Evolutionary conservation across 35 echinoderm and acorn worm species (phyloP).

Genomic region (Ptychodera flava): DNA sequence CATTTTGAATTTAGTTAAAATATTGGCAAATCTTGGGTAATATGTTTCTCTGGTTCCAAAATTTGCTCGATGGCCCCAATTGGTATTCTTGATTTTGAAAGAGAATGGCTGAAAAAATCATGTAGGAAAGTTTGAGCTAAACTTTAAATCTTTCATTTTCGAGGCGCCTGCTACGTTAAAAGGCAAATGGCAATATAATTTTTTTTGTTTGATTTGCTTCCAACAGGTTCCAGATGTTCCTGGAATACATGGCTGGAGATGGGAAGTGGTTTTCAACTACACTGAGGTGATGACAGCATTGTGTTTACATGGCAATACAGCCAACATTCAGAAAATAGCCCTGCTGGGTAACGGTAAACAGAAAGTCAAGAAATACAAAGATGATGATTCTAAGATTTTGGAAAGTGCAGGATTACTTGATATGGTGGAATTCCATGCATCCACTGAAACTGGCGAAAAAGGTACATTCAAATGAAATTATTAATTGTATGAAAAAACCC

Average conservation of each 20-base stretch:
- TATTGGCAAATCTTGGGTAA: too few species aligned
- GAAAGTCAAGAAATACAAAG: background rate
- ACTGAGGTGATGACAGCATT: conserved; percentile 59
- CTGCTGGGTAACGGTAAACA: conserved; percentile 58
- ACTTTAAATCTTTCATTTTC: too few species aligned
- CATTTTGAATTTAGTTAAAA: too few species aligned
- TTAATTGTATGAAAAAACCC: too few species aligned
- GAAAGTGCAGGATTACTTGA: conserved; percentile 83
- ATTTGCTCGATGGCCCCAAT: too few species aligned
- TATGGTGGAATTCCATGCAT: conserved; percentile 22
- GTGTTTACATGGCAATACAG: conserved; percentile 79
- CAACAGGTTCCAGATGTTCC: conserved; percentile 44
- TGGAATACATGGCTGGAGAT: conserved; percentile 74
- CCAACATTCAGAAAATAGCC: conserved; percentile 77
- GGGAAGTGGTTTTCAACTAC: conserved; percentile 87
- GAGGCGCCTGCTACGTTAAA: too few species aligned
- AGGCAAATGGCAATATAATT: too few species aligned
- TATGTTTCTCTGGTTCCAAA: too few species aligned
- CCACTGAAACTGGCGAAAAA: background rate
- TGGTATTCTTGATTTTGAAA: too few species aligned
- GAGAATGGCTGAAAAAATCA: too few species aligned
- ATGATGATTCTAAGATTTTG: conserved; percentile 21
- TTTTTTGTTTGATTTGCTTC: background rate
- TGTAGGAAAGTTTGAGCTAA: too few species aligned
- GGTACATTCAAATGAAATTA: too few species aligned